Evolutionary conservation across 2,113 vertebrate species (phyloP).

Genomic region (Sander vitreus): DNA sequence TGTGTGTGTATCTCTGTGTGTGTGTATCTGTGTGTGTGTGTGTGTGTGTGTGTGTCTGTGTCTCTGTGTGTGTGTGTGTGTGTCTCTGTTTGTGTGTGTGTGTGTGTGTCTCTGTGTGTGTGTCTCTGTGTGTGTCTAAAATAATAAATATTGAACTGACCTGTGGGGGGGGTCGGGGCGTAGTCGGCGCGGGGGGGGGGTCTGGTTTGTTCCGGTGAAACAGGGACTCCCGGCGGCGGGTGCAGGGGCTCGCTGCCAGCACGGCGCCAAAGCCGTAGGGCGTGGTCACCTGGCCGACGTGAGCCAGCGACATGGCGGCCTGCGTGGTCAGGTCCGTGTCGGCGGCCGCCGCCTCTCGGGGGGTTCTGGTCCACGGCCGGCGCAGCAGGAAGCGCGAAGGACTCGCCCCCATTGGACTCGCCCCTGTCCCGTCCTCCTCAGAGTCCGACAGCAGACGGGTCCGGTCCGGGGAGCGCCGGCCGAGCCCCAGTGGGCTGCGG

Average conservation of each 20-base stretch:
- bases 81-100: too few species aligned
- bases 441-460: constrained; percentile 48
- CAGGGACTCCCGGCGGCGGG: constrained; percentile 72
- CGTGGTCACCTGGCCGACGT: constrained; percentile 73
- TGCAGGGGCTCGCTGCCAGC: constrained; percentile 71
- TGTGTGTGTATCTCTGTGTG: too few species aligned
- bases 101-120: too few species aligned
- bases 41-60: too few species aligned
- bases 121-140: too few species aligned
- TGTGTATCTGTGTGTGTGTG: too few species aligned
- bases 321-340: constrained; percentile 59
- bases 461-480: neutral
- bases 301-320: constrained; percentile 74
- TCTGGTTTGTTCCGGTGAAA: constrained; percentile 65
- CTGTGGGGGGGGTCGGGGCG: too few species aligned
- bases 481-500: neutral
- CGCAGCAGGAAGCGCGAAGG: neutral
- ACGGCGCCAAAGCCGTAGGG: constrained; percentile 75
- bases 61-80: too few species aligned
- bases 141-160: too few species aligned
- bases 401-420: neutral
- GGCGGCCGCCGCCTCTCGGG: fast-evolving
- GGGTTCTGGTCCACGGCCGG: neutral
- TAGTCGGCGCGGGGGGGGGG: too few species aligned
- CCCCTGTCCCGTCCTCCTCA: neutral